Evolutionary conservation across 2,797 vertebrate genomes (phyloP).

Genomic region (Galaxias olidus): DNA sequence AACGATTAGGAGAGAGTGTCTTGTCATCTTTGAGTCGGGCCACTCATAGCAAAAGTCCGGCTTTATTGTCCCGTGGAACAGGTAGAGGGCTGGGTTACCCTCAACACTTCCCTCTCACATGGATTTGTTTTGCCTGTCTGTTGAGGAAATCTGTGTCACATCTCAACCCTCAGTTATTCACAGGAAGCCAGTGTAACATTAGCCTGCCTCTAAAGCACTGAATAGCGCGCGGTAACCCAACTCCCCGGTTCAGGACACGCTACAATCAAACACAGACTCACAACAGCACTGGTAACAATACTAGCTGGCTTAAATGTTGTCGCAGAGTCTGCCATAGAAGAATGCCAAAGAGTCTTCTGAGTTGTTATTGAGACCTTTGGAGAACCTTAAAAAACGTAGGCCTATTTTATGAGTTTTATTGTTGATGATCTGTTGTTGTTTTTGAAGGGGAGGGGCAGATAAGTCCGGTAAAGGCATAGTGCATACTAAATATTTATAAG

Average conservation of each 20-base stretch:
- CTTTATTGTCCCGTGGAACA: slow-evolving; percentile 31
- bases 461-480: no score
- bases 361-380: not conserved
- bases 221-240: slow-evolving; percentile 28
- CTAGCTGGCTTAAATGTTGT: not conserved
- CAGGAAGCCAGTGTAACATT: slow-evolving; percentile 44
- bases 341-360: not conserved
- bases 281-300: slow-evolving; percentile 3
- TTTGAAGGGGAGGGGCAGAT: not conserved
- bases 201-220: slow-evolving; percentile 22
- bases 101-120: slow-evolving; percentile 24
- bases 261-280: slow-evolving; percentile 46
- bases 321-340: not conserved
- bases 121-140: slow-evolving; percentile 46
- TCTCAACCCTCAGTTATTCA: slow-evolving; percentile 34
- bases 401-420: not conserved
- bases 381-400: not conserved
- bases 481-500: no score
- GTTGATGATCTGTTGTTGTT: not conserved
- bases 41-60: slow-evolving; percentile 7
- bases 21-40: slow-evolving; percentile 14
- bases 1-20: slow-evolving; percentile 17
- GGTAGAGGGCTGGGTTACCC: slow-evolving; percentile 29
- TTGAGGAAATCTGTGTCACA: slow-evolving; percentile 33
- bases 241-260: slow-evolving; percentile 34